phyloP scores from a whole-genome alignment of 2,113 vertebrate genomes.

The Penelope pileata region DNA sequence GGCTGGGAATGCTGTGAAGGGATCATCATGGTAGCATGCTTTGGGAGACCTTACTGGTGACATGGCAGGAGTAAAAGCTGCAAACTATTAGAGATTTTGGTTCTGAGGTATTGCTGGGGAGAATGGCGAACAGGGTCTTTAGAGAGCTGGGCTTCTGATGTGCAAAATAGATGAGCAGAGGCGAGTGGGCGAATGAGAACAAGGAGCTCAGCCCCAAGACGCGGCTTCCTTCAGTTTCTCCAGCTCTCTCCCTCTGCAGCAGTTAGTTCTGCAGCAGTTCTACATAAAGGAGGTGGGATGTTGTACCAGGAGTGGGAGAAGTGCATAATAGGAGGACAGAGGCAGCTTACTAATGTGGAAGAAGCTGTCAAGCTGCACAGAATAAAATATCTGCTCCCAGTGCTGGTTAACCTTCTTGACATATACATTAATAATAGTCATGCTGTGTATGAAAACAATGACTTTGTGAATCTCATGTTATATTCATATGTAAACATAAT shows the following conservation, averaged over 20 bases:
- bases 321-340: neutral
- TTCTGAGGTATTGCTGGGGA: neutral
- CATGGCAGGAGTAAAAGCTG: neutral
- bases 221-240: neutral
- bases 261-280: neutral
- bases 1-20: neutral
- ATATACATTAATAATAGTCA: fast-evolving
- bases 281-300: neutral
- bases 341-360: neutral
- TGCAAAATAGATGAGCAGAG: neutral
- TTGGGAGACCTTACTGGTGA: neutral
- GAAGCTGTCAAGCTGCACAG: neutral
- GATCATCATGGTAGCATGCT: neutral
- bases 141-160: neutral
- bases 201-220: neutral
- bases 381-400: neutral
- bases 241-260: neutral
- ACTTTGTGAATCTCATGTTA: neutral
- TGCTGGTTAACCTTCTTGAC: neutral
- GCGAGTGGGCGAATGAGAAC: neutral
- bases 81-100: neutral
- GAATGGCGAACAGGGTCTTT: neutral
- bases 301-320: neutral
- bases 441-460: neutral
- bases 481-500: neutral